phyloP scores from a whole-genome alignment of 2,888 invertebrate genomes.

The Muscina levida region DNA sequence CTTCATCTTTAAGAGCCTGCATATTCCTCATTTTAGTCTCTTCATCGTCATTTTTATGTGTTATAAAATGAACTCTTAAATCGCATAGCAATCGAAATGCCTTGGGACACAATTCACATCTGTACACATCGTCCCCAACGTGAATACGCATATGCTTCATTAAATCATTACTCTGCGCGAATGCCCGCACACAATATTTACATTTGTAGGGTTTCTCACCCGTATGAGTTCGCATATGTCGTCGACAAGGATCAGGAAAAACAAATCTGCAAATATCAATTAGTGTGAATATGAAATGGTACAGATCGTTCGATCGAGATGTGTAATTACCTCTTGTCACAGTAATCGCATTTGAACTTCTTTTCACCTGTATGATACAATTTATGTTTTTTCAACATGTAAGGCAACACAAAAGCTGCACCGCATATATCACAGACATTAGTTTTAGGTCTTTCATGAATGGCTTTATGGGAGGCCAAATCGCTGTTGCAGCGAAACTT shows the following conservation, averaged over 20 bases:
- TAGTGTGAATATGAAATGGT: slow-evolving; percentile 3
- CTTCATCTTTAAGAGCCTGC: slow-evolving; percentile 54
- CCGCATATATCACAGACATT: slow-evolving; percentile 84
- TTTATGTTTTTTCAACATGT: slow-evolving; percentile 83
- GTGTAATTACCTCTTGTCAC: slow-evolving; percentile 70
- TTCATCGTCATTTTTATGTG: slow-evolving; percentile 67
- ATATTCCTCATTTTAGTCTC: slow-evolving; percentile 59
- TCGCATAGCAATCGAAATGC: slow-evolving; percentile 67
- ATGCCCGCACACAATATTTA: slow-evolving; percentile 68
- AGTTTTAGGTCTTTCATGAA: slow-evolving; percentile 82
- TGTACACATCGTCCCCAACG: slow-evolving; percentile 82
- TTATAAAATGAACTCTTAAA: slow-evolving; percentile 65
- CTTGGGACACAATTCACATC: slow-evolving; percentile 77
- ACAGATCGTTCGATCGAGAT: too few relatives aligned
- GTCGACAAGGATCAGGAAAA: slow-evolving; percentile 82
- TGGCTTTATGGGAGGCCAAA: slow-evolving; percentile 80
- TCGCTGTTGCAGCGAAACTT: slow-evolving; percentile 82
- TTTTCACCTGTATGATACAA: slow-evolving; percentile 84
- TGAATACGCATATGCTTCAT: slow-evolving; percentile 80
- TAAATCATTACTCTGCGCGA: slow-evolving; percentile 70
- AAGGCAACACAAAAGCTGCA: slow-evolving; percentile 82
- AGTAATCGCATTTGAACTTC: slow-evolving; percentile 70
- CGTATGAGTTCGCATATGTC: slow-evolving; percentile 83
- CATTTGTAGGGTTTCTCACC: slow-evolving; percentile 76
- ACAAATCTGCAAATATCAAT: slow-evolving; percentile 80